phyloP scores from a whole-genome alignment of 2,797 vertebrate genomes.

The Bradypodion pumilum region DNA sequence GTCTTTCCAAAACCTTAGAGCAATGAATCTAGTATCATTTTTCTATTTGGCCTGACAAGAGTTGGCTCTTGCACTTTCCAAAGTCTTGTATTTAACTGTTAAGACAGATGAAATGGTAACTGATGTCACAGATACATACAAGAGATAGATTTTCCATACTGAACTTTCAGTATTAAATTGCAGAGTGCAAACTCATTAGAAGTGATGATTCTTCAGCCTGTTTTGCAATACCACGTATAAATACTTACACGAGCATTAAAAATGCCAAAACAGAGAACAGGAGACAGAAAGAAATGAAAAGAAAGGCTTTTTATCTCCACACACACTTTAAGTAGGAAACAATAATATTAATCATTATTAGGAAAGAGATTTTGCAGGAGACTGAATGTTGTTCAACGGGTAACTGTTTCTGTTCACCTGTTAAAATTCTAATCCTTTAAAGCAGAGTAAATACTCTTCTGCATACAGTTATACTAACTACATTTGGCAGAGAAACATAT shows the following conservation, averaged over 20 bases:
- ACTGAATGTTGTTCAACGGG: slow-evolving; percentile 1
- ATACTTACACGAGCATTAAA: slow-evolving; percentile 7
- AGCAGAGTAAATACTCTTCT: slow-evolving; percentile 42
- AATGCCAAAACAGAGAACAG: slow-evolving; percentile 4
- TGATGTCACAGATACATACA: slow-evolving; percentile 50
- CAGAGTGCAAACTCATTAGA: slow-evolving; percentile 18
- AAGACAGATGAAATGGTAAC: slow-evolving; percentile 55
- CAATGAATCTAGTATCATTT: slow-evolving; percentile 56
- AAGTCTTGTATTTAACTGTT: slow-evolving; percentile 52
- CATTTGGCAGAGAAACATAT: slow-evolving; percentile 41
- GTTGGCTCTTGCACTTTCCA: slow-evolving; percentile 39
- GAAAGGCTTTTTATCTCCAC: background rate
- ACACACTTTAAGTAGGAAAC: slow-evolving; percentile 28
- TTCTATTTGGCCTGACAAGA: slow-evolving; percentile 57
- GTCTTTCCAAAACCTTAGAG: slow-evolving; percentile 55
- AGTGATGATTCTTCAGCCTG: slow-evolving; percentile 22
- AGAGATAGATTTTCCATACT: slow-evolving; percentile 45
- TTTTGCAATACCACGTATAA: background rate
- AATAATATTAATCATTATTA: background rate
- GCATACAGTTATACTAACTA: background rate
- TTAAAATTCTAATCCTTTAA: background rate
- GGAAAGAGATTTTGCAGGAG: slow-evolving; percentile 33
- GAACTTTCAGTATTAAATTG: slow-evolving; percentile 21
- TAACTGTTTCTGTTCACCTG: slow-evolving; percentile 40
- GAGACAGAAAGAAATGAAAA: slow-evolving; percentile 10